Base-by-base conservation (phyloP, 2,113 vertebrate species). In the Laterallus jamaicensis region DNA sequence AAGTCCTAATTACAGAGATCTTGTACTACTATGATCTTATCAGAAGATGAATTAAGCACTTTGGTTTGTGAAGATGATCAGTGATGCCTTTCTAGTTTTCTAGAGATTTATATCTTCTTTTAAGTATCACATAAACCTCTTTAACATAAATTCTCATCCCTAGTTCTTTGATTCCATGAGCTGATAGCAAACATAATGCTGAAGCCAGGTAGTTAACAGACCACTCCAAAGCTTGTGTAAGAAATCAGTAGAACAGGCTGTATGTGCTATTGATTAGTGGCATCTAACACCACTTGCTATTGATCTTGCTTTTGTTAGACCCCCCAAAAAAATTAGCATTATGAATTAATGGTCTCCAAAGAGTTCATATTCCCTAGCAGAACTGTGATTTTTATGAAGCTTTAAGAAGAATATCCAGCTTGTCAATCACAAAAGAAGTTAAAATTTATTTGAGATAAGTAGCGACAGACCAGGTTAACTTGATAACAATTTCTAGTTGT, bases 1-100 rank as follows among this genome's bases (percentile, higher is more conserved):
- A 44, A 64, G 63, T 71, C 35, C 80, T 96, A 87, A 96, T 97
- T 91, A 55, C 71, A 50, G 52, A 18, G 70, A 59, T 84, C 75
- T 85, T 90, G 70, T 79, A 47, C 62, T 76, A 15, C 77, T 75
- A 2, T 67, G 82, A 92, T 92, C 89, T 85, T 88, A 58, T 74
- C 69, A 78, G 21, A 80, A 94, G 92, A 92, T 54, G 62, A 93
- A 93, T 90, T 6, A 76, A 92, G 56, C 70, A 21, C 76, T 93
- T 90, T 37, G n/a, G 42, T 17, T 12, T 31, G 47, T 69, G 82
- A 78, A 70, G 62, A 85, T 82, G 86, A 88, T 86, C 89, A 76
- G 73, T 70, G 63, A 90, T 47, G 71, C 79, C 89, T 93, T 91
- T 78, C 66, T 73, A 15, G 8, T 82, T 92, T 96, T 12, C 39